Conservation (phyloP, 2,797 vertebrate species). For the Helarctos malayanus region DNA sequence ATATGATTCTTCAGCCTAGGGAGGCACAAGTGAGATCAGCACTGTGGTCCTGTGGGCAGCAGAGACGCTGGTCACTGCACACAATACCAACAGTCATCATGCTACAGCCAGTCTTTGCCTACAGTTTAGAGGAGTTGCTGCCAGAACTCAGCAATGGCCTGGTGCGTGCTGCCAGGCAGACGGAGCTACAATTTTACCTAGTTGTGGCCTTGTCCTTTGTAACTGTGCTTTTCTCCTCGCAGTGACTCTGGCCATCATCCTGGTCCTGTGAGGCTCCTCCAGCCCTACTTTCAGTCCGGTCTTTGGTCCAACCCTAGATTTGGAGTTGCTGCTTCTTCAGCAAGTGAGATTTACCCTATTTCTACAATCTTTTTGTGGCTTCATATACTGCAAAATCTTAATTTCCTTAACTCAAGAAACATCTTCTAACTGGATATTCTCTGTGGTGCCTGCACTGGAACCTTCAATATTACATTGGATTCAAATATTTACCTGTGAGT, state of each 20-base stretch:
- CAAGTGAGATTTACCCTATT: constrained; percentile 75
- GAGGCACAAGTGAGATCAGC: not conserved
- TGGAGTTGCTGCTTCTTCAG: constrained; percentile 69
- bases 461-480: constrained; percentile 59
- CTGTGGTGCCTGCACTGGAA: not conserved
- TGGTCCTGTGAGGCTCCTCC: not conserved
- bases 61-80: constrained; percentile 70
- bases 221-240: constrained; percentile 71
- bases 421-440: constrained; percentile 32
- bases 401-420: constrained; percentile 41
- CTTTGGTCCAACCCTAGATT: constrained; percentile 62
- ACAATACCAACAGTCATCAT: constrained; percentile 73
- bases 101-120: constrained; percentile 45
- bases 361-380: constrained; percentile 62
- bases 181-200: constrained; percentile 76
- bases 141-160: not conserved
- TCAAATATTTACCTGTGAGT: constrained; percentile 67
- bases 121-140: constrained; percentile 66
- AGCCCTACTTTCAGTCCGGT: constrained; percentile 62
- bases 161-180: not conserved
- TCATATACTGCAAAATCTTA: constrained; percentile 72
- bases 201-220: constrained; percentile 67
- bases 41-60: constrained; percentile 9
- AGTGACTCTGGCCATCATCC: constrained; percentile 8
- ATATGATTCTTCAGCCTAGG: constrained; percentile 78